Percentiles rank a stretch among this genome's conserved stretches.
Conservation (phyloP, 37 sponge, comb jelly and placozoan genomes). For the Bolinopsis microptera region DNA sequence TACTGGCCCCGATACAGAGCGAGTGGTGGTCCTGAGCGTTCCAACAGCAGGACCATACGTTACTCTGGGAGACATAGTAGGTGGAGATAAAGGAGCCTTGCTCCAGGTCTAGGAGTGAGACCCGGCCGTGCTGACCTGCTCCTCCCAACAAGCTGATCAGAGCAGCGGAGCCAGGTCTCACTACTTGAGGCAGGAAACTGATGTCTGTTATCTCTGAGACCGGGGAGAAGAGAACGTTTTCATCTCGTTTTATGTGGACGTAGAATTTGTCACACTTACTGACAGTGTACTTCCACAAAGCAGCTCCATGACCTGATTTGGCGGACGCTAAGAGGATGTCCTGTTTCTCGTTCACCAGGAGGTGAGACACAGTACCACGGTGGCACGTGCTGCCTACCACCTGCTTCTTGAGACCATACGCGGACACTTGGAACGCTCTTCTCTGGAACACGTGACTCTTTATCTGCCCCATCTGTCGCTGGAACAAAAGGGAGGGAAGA, state of each 20-base stretch:
- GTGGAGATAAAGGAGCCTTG: neutral
- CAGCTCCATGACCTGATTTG: constrained; percentile 2
- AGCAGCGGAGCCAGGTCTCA: neutral
- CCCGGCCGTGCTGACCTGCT: constrained; percentile 44
- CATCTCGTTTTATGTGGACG: constrained; percentile 24
- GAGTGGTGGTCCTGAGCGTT: constrained; percentile 12
- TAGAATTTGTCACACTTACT: constrained; percentile 33
- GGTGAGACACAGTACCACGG: constrained; percentile 27
- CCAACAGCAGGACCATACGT: neutral
- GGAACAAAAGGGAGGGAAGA: neutral
- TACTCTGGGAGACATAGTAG: neutral
- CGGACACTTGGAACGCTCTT: neutral
- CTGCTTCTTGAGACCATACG: constrained; percentile 1
- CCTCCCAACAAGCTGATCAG: constrained; percentile 15
- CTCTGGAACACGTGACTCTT: neutral
- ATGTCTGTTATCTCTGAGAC: constrained; percentile 25
- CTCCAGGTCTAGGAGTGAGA: neutral
- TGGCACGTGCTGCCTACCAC: neutral
- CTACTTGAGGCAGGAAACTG: neutral
- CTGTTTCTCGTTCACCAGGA: neutral
- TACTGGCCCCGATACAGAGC: constrained; percentile 9
- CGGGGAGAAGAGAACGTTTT: neutral
- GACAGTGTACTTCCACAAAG: constrained; percentile 6
- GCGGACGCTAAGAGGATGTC: neutral
- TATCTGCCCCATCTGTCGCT: neutral